phyloP scores from a whole-genome alignment of 92 coral and sea anemone genomes.

The Phenganax marumi region DNA sequence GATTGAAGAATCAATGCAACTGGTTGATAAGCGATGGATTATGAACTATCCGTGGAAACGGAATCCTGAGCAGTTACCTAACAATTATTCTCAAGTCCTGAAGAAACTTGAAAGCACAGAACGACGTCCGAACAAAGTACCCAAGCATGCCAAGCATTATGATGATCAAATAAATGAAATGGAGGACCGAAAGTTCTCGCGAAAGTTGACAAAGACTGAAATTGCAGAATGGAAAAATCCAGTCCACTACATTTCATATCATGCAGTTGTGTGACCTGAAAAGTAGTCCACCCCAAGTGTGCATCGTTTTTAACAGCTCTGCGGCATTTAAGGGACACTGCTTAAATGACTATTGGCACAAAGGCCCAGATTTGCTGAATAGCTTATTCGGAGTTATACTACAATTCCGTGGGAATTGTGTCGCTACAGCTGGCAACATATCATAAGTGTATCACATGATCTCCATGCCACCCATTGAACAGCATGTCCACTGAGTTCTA shows the following conservation, averaged over 20 bases:
- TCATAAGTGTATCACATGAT: slow-evolving; percentile 38
- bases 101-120: slow-evolving; percentile 54
- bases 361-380: no score
- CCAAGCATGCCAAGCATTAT: slow-evolving; percentile 54
- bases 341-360: slow-evolving; percentile 59
- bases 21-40: slow-evolving; percentile 1
- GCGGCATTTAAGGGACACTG: slow-evolving; percentile 54
- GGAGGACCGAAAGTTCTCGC: slow-evolving; percentile 47
- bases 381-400: slow-evolving; percentile 49
- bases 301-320: slow-evolving; percentile 57
- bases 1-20: slow-evolving; percentile 17
- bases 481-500: slow-evolving; percentile 47
- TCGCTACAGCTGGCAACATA: slow-evolving; percentile 44
- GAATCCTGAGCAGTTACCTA: slow-evolving; percentile 42
- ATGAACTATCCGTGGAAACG: slow-evolving; percentile 58
- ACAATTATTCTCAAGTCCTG: slow-evolving; percentile 53
- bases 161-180: slow-evolving; percentile 49
- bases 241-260: slow-evolving; percentile 42
- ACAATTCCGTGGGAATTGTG: slow-evolving; percentile 33
- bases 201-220: slow-evolving; percentile 54
- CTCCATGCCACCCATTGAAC: slow-evolving; percentile 13
- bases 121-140: slow-evolving; percentile 48
- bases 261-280: slow-evolving; percentile 53
- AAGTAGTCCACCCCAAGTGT: slow-evolving; percentile 53
- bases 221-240: slow-evolving; percentile 39